Evolutionary conservation across 2,113 vertebrate species (phyloP), one percentile per base, ranked within the genome.

Genomic region (Scophthalmus maximus): DNA sequence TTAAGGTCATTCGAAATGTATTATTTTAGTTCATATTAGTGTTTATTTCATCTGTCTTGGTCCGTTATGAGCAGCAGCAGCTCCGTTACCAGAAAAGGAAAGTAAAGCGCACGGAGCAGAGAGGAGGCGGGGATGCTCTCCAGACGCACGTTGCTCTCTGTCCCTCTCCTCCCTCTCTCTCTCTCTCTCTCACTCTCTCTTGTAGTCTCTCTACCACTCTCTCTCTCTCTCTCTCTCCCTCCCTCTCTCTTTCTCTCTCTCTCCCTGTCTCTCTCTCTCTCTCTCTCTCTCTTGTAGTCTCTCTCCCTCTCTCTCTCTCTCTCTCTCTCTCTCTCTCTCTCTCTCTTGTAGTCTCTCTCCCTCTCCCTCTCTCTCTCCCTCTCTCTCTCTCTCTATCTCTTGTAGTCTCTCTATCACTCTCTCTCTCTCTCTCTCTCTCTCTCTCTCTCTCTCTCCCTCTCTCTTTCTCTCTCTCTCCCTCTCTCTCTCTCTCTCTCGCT

Each of bases 81-180:
- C 30, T 4, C 18, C 25, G 51, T 49, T 23, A n/a, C 27, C 27
- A 12, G 55, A 6, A 17, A 66, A 29, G 74, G 77, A 82, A 83
- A 87, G 75, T 79, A 59, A 66, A 1, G 51, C 73, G 60, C 67
- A 51, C 59, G 0, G 22, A 38, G 76, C 29, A 3, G 12, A 1
- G 55, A 57, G 77, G 11, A 73, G 80, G 60, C 36, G 82, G 69
- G 42, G 84, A 81, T 79, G 82, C 59, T 79, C 44, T 20, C 23
- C 44, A 22, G 68, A 9, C 64, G 53, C 81, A 64, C 63, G 76
- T 68, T 76, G 73, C 51, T 51, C 74, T 17, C 38, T 17, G 15
- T 25, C 29, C 3, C 26, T 29, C 23, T 14, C 23, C 22, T 6
- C 17, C 3, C 1, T 18, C 51, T 36, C 50, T 36, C 58, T 14